Base-by-base conservation (phyloP, 1,140 invertebrate genomes). In the Meloidogyne chitwoodi region DNA sequence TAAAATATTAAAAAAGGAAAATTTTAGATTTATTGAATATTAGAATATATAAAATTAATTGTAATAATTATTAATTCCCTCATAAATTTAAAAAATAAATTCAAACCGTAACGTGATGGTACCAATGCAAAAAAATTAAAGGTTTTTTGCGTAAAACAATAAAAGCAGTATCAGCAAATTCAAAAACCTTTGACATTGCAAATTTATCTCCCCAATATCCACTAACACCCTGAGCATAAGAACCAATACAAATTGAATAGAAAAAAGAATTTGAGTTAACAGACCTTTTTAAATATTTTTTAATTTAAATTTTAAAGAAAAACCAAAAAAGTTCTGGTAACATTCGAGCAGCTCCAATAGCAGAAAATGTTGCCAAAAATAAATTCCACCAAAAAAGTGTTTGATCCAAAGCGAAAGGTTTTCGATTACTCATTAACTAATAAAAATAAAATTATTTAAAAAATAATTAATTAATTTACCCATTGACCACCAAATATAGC, bases 321-420 rank as follows among this genome's bases (percentile, higher is more conserved):
- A 68, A 79, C 76, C 74, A 82, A 71, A 80, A 79, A 70, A 87
- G 82, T 80, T 88, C 85, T 38, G 85, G 87, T 29, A 84, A 80
- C 85, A 85, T 87, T 41, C 87, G 63, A 31, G 84, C 38, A 41
- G 97, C 90, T 65, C 96, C 94, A 86, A 83, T 41, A 34, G 85
- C 67, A 22, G 94, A 96, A 89, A 99, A 98, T 22, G 92, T 89
- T 6, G 95, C 95, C 77, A 99, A 88, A 76, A 92, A 87, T 66
- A 92, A 91, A 89, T 97, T 98, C 96, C 96, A 99, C 62, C 95
- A 96, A 88, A 96, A 93, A 85, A 96, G 93, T 77, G 96, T 90
- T 63, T 95, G 93, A 86, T 87, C 84, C 56, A 86, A 71, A 22
- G 48, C 72, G 38, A 85, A 85, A 24, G 85, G 81, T 70, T 86